Evolutionary conservation across 2,888 invertebrate species (phyloP), one percentile per base, ranked within the genome.

Genomic region (Acanthosepion esculentum): DNA sequence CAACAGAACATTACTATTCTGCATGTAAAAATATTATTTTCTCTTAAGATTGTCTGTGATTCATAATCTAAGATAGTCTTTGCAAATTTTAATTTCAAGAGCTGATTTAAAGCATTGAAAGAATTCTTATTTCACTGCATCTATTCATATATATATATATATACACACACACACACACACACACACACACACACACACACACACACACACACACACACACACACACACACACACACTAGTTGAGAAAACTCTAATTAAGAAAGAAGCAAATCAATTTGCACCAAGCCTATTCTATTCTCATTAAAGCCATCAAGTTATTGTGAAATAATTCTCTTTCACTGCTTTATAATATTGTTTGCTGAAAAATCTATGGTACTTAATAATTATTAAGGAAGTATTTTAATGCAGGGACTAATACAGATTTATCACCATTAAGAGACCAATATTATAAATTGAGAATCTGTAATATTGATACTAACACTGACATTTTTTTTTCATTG

Each of bases 191-290:
- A 55, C 15, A 55, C 0, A 20, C 20, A 20, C 4, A 55, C 15
- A 55, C 0, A 59, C 26, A 59, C 1, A 18, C 4, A 20, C 1
- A 4, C 0, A 15, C 0, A 55, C 0, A 20, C 2, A 55, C 0
- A 20, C 18, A 18, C 18, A 55, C 20, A 20, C 20, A 20, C 4
- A 55, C 15, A 55, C 0, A 55, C 55, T 55, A 18, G 20, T 5
- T 15, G 5, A 20, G 18, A 12, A 78, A n/a, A n/a, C 29, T 78
- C 18, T 64, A 23, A 23, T 23, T 59, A 26, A 78, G n/a, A 18
- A 18, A 8, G 7, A 78, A 78, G 78, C 7, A 78, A n/a, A 2
- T 78, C n/a, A 33, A n/a, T 78, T 15, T 78, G 15, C 12, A 78
- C n/a, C n/a, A n/a, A 78, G 12, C 15, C 33, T 78, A 20, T 59